Percentiles rank a stretch among this genome's conserved stretches.
These are phyloP conservation scores for Panzeria rudis DNA, from an alignment of 2,888 invertebrate genomes.

Conservation along the genomic window DNA sequence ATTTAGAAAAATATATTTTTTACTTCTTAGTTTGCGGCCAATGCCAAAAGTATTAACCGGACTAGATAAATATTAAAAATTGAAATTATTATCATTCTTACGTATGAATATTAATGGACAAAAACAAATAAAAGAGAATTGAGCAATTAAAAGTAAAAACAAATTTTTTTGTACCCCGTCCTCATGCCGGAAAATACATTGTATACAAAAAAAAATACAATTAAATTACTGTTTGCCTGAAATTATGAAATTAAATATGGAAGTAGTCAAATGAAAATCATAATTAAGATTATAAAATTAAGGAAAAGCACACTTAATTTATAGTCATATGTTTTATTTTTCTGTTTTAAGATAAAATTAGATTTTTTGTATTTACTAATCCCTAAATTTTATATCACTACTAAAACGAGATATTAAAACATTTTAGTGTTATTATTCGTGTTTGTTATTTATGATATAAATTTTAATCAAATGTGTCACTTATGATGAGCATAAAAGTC, in stretches of 20 bases:
- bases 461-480: slow-evolving; percentile 80
- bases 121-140: slow-evolving; percentile 1
- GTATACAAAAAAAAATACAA: not conserved
- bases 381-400: slow-evolving; percentile 19
- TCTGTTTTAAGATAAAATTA: not conserved
- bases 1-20: slow-evolving; percentile 20
- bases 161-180: not conserved
- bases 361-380: slow-evolving; percentile 2
- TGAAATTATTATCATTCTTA: slow-evolving; percentile 3
- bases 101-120: slow-evolving; percentile 3
- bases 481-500: slow-evolving; percentile 67
- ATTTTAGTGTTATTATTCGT: not conserved
- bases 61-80: slow-evolving; percentile 57
- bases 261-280: slow-evolving; percentile 7
- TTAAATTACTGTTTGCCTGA: not conserved
- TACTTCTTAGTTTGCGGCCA: slow-evolving; percentile 40
- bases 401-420: slow-evolving; percentile 18
- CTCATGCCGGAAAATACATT: not conserved
- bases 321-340: not conserved
- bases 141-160: slow-evolving; percentile 15
- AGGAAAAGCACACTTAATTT: not conserved
- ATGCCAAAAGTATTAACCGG: slow-evolving; percentile 67
- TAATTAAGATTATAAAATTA: not conserved
- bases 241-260: slow-evolving; percentile 5
- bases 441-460: slow-evolving; percentile 78